Conservation (phyloP, 2,888 invertebrate species). For the Parnassius mnemosyne region DNA sequence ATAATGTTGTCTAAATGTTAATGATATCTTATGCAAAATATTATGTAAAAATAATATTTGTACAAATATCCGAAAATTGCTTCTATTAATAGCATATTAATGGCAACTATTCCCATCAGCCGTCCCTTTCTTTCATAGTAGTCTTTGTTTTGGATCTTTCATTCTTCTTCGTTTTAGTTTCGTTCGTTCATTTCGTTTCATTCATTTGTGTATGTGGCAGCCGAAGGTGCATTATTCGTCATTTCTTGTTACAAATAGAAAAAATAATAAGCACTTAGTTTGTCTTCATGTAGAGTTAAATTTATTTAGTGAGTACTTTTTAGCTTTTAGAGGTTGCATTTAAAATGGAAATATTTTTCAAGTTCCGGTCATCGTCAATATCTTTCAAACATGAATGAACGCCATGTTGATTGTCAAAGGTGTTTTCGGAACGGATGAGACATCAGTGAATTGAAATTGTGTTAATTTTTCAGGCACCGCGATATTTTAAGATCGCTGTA, state of each 20-base stretch:
- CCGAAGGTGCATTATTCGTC: constrained; percentile 63
- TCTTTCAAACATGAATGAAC: constrained; percentile 63
- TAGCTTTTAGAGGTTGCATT: constrained; percentile 32
- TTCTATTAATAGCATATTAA: constrained; percentile 3
- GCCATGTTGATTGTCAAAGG: constrained; percentile 82
- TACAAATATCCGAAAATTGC: constrained; percentile 22
- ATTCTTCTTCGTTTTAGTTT: constrained; percentile 31
- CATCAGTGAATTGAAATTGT: constrained; percentile 73
- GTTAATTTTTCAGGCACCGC: constrained; percentile 74
- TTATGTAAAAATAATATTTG: no score
- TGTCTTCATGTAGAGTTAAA: constrained; percentile 72
- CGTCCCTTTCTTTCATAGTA: constrained; percentile 42
- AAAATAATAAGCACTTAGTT: constrained; percentile 44
- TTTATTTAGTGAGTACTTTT: constrained; percentile 62
- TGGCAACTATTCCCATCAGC: constrained; percentile 32
- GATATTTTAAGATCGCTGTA: constrained; percentile 62
- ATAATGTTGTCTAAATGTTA: no score
- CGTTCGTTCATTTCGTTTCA: constrained; percentile 47
- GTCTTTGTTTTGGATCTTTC: constrained; percentile 46
- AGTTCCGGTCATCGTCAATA: constrained; percentile 62
- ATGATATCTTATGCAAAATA: no score
- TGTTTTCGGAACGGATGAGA: constrained; percentile 71
- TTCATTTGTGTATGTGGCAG: constrained; percentile 80
- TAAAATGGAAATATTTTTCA: constrained; percentile 37
- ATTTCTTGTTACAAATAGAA: constrained; percentile 56